Base-by-base conservation (phyloP, 1,140 invertebrate species). In the Arion vulgaris region DNA sequence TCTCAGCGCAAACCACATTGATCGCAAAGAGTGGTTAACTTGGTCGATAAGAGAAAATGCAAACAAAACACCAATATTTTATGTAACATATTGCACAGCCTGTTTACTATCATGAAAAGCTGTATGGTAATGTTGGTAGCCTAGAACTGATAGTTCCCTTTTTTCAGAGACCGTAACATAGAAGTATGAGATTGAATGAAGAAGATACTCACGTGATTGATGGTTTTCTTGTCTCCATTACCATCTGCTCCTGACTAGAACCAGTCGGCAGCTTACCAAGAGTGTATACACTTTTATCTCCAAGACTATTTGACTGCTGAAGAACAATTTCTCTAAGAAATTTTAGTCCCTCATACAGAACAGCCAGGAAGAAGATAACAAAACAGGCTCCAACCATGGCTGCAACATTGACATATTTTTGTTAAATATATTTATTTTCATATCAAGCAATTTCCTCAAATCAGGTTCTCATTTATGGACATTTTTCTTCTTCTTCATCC, bases 261-360 rank as follows among this genome's bases (percentile, higher is more conserved):
- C 74, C 49, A n/a, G 74, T 13, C 32, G 74, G 45, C 32, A 57
- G 74, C n/a, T 1, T 51, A 1, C 17, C 45, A 11, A 28, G 23
- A 17, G 53, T 57, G 53, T 57, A 57, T 19, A 19, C 19, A 57
- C 1, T 19, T 15, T 57, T 19, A 57, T n/a, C n/a, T 53, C 17
- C 28, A n/a, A 7, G 1, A 49, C n/a, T 57, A 49, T 53, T 19
- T 11, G 79, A 68, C 4, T 79, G 84, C 28, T 86, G 86, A 17
- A 89, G 84, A 28, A 90, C 80, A 13, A 85, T 38, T 66, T 91
- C 90, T 28, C 90, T 53, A 0, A 88, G 66, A 34, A 87, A 88
- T 92, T 98, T 98, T 0, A 98, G 94, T 26, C 96, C 96, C 93
- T 98, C 97, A 90, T 98, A 98, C 28, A 98, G 93, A 17, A 96